phyloP scores from a whole-genome alignment of 37 sponge, comb jelly and placozoan genomes.

The Trichoplax adhaerens region DNA sequence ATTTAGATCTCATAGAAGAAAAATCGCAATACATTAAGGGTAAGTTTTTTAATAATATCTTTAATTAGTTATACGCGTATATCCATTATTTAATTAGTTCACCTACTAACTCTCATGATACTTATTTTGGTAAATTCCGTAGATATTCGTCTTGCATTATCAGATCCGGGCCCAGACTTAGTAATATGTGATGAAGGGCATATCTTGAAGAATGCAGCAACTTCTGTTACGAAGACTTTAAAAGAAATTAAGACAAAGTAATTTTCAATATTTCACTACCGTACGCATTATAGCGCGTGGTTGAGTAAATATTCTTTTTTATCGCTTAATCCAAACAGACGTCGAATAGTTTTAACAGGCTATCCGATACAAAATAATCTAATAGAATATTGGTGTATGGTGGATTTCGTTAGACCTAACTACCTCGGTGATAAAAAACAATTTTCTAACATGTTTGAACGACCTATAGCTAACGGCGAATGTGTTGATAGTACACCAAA shows the following conservation, averaged over 20 bases:
- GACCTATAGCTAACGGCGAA: constrained; percentile 90
- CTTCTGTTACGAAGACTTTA: constrained; percentile 77
- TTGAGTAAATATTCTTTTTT: not conserved
- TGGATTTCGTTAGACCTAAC: constrained; percentile 95
- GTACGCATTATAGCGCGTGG: not conserved
- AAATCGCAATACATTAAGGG: too few species aligned
- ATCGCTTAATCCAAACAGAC: constrained; percentile 11
- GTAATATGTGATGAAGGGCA: constrained; percentile 98
- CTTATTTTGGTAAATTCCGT: not conserved
- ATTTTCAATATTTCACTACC: constrained; percentile 1
- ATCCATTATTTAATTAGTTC: too few species aligned
- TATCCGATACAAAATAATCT: constrained; percentile 99
- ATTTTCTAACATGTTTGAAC: constrained; percentile 84
- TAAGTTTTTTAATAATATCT: too few species aligned
- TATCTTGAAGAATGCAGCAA: constrained; percentile 74
- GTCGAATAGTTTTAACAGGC: constrained; percentile 85
- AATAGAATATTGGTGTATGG: constrained; percentile 98
- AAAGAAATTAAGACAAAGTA: constrained; percentile 74
- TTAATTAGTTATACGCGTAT: too few species aligned
- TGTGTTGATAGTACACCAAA: constrained; percentile 77
- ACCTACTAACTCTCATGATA: too few species aligned
- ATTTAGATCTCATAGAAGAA: too few species aligned
- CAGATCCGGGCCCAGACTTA: constrained; percentile 88
- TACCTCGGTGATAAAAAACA: constrained; percentile 93
- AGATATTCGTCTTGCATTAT: constrained; percentile 67